Evolutionary conservation across 2,888 invertebrate genomes (phyloP).

Genomic region (Drosophila quinaria): DNA sequence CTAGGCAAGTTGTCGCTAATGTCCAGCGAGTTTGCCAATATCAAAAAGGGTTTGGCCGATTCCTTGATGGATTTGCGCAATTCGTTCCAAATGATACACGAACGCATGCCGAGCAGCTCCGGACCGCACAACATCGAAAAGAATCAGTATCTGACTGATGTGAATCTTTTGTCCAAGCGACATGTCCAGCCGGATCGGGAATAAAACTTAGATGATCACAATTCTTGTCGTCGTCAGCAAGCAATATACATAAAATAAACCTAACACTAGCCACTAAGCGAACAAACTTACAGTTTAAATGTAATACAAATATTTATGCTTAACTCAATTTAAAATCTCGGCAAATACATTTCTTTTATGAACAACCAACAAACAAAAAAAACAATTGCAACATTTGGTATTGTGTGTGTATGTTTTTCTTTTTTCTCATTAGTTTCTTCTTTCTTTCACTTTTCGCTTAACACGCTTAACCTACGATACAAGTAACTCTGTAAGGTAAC

Average conservation of each 20-base stretch:
- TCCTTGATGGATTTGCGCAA: conserved; percentile 90
- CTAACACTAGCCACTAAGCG: conserved; percentile 63
- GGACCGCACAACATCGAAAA: conserved; percentile 88
- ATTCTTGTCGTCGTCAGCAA: conserved; percentile 7
- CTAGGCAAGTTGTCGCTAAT: conserved; percentile 92
- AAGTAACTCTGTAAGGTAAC: conserved; percentile 19
- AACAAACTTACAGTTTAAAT: conserved; percentile 46
- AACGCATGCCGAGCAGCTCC: conserved; percentile 86
- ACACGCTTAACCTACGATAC: conserved; percentile 5
- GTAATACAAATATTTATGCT: conserved; percentile 46
- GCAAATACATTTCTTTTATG: conserved; percentile 64
- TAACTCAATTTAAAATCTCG: conserved; percentile 39
- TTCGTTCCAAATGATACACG: conserved; percentile 89
- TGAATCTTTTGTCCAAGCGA: conserved; percentile 82
- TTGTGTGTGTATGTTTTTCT: background rate
- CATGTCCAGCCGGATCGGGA: conserved; percentile 56
- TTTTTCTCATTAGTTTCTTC: background rate
- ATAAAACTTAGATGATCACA: conserved; percentile 19
- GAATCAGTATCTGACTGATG: conserved; percentile 83
- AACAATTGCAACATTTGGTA: background rate
- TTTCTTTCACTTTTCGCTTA: conserved; percentile 39
- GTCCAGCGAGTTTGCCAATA: conserved; percentile 93
- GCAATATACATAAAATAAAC: conserved; percentile 34
- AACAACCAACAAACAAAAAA: conserved; percentile 30
- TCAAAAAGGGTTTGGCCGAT: conserved; percentile 91